Evolutionary conservation across 2,888 invertebrate species (phyloP), one percentile per base, ranked within the genome.

Genomic region (Agrotis exclamationis): DNA sequence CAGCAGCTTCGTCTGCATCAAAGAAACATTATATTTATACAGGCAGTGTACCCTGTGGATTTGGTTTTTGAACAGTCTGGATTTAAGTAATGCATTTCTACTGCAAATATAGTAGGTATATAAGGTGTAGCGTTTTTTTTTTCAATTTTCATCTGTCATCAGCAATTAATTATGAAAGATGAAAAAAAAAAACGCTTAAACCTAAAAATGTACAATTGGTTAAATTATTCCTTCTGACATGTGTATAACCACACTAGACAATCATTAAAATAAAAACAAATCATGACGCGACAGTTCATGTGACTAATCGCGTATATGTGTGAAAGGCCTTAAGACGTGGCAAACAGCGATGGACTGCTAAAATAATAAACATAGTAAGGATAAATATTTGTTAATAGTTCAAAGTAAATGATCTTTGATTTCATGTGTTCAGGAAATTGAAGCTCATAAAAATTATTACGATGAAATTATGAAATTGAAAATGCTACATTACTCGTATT

Each of bases 361-460:
- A 48, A 70, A 70, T 77, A 44, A 48, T 53, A 77, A 53, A 70
- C 53, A 63, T 3, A 47, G 20, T 14, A 28, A 13, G 13, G 1
- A 48, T 70, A 74, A 77, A 75, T 77, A 77, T 75, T 75, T 70
- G 18, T 4, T 53, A 14, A 3, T 24, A 50, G 24, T 70, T 75
- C 71, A 63, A 70, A 58, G 58, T 50, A 45, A 45, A 44, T 20
- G 33, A 44, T 69, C 47, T 48, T 9, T 14, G n/a, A 51, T 54
- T 69, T 50, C 39, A 70, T 44, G 58, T 28, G 28, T 44, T 68
- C 9, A 54, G n/a, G 22, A 77, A 70, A 51, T 39, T n/a, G 51
- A 44, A 53, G n/a, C 50, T 69, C 47, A 48, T 68, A 44, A 39
- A 67, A 44, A 22, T 0, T 39, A 39, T 16, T 67, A 33, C 39